A percentile compares a stretch with the other conserved stretches of the same genome.
These are phyloP conservation scores for Ceratosolen solmsi DNA, from an alignment of 1,140 invertebrate species.

Conservation along the genomic window DNA sequence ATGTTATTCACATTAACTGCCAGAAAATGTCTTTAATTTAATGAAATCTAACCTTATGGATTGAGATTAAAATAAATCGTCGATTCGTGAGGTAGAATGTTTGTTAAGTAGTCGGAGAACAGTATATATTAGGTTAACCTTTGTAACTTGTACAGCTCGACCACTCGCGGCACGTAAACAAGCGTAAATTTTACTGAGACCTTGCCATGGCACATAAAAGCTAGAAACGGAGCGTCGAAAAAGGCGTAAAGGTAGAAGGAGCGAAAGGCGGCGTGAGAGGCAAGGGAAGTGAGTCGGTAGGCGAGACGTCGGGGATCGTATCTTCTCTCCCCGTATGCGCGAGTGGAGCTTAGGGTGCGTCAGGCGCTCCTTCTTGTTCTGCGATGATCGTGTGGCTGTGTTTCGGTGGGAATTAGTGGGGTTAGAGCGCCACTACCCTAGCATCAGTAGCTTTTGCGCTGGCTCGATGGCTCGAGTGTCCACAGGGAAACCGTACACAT, in stretches of 20 bases:
- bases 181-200: conserved; percentile 41
- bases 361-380: conserved; percentile 37
- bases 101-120: neutral
- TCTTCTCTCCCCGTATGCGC: neutral
- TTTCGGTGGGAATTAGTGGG: conserved; percentile 51
- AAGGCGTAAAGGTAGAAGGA: neutral
- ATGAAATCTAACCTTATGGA: too few species aligned
- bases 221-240: neutral
- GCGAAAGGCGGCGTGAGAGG: neutral
- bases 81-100: neutral
- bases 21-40: too few species aligned
- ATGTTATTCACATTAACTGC: too few species aligned
- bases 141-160: neutral
- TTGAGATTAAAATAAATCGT: neutral
- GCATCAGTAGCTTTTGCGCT: conserved; percentile 42
- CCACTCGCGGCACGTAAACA: neutral
- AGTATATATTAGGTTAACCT: neutral
- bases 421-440: neutral
- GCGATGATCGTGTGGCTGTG: conserved; percentile 41
- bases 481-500: neutral
- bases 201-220: neutral
- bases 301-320: neutral
- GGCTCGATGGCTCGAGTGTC: neutral
- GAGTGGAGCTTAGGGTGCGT: conserved; percentile 9
- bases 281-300: neutral